Evolutionary conservation across 1,140 invertebrate genomes (phyloP).

Genomic region (Hyles vespertilio): DNA sequence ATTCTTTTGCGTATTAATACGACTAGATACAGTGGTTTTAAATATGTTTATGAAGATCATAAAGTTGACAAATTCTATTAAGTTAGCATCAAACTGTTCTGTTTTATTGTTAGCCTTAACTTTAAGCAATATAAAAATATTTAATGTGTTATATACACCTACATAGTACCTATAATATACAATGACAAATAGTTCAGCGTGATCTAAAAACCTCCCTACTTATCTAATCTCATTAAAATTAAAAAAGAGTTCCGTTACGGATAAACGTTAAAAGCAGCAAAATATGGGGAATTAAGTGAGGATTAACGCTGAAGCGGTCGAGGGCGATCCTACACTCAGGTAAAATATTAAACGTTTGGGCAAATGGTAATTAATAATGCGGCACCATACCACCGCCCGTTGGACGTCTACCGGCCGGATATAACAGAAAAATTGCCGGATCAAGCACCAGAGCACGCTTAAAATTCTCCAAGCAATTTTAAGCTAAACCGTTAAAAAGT

Average conservation of each 20-base stretch:
- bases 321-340: slow-evolving; percentile 50
- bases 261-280: slow-evolving; percentile 38
- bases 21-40: too few species aligned
- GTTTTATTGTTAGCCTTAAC: too few species aligned
- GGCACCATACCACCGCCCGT: slow-evolving; percentile 33
- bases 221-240: slow-evolving; percentile 6
- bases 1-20: slow-evolving; percentile 43
- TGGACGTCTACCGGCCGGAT: slow-evolving; percentile 39
- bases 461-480: slow-evolving; percentile 44
- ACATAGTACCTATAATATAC: too few species aligned
- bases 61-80: too few species aligned
- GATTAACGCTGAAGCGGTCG: slow-evolving; percentile 46
- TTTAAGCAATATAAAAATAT: too few species aligned
- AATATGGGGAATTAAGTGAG: slow-evolving; percentile 54
- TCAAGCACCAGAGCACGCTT: slow-evolving; percentile 34
- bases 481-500: slow-evolving; percentile 29
- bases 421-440: slow-evolving; percentile 54
- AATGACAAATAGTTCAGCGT: too few species aligned
- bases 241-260: slow-evolving; percentile 33
- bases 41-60: too few species aligned
- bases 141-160: too few species aligned
- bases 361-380: slow-evolving; percentile 63
- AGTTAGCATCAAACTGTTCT: too few species aligned
- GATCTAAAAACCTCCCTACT: neutral
- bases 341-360: slow-evolving; percentile 63